Evolutionary conservation across 2,113 vertebrate genomes (phyloP).

Genomic region (Vulpes vulpes): DNA sequence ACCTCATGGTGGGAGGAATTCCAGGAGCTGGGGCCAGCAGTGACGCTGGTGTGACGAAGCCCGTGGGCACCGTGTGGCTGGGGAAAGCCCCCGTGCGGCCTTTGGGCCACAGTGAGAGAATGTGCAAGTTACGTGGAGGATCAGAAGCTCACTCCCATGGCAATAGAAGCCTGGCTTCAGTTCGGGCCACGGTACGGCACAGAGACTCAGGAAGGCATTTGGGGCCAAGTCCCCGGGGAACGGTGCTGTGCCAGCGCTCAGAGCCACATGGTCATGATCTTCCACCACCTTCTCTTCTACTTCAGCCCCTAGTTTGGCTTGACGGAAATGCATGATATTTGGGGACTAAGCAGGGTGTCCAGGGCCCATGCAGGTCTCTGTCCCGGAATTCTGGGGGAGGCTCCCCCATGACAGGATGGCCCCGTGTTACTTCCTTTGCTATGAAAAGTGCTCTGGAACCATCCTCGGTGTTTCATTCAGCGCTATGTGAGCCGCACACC

Average conservation of each 20-base stretch:
- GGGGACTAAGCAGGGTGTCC: not conserved
- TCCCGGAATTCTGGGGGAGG: not conserved
- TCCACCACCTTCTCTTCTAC: not conserved
- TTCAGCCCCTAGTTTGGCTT: not conserved
- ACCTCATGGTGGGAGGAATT: not conserved
- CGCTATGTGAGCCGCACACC: not conserved
- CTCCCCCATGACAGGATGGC: too few species aligned
- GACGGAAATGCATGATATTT: not conserved
- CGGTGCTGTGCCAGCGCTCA: not conserved
- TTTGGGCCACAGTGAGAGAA: too few species aligned
- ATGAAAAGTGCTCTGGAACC: not conserved
- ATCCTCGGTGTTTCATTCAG: not conserved
- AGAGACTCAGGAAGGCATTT: not conserved
- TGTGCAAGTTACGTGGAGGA: not conserved
- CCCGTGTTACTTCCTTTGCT: not conserved
- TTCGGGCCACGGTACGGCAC: rapidly evolving
- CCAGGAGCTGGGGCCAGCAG: not conserved
- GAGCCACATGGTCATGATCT: rapidly evolving
- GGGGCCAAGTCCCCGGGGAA: not conserved
- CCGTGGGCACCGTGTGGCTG: not conserved
- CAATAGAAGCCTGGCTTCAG: not conserved
- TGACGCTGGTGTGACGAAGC: not conserved
- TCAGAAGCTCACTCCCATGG: not conserved
- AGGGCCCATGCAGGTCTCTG: not conserved
- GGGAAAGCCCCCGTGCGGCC: too few species aligned